Base-by-base conservation (phyloP, 2,888 invertebrate species). In the Diarsia rubi region DNA sequence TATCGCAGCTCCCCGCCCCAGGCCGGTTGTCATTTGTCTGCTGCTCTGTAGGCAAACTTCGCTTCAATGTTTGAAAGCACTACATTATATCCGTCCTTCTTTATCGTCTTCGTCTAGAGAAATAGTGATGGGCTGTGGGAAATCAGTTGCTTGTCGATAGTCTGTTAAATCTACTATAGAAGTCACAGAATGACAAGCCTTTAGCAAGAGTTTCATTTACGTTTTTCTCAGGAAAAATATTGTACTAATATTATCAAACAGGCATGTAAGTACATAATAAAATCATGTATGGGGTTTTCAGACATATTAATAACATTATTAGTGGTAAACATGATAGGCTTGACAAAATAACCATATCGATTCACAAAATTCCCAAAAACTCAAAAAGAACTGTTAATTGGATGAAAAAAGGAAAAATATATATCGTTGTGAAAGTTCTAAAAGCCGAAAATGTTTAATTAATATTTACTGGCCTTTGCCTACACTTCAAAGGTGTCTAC, bases 21-120 rank as follows among this genome's bases (percentile, higher is more conserved):
- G 94, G 94, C 93, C 92, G 93, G 94, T 93, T 95, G 96, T 96
- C 95, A 95, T 96, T 96, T 95, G 95, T 95, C 95, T 94, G 93
- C 92, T 89, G 88, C 93, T 92, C 93, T 90, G 94, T 93, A 95
- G 92, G 94, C 94, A 95, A 96, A 95, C 95, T 95, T 95, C 93
- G 93, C 93, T 92, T 91, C 94, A 93, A 92, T 96, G 95, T 96
- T 95, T 94, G 95, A 95, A 95, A 95, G 94, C 94, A 95, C 94
- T 95, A 94, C 95, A 95, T 95, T 95, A 95, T 95, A 95, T 93
- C 93, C 92, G 89, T 92, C 91, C 90, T 91, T 94, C 94, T 95
- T 94, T 94, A 95, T 94, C 93, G 93, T 94, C 90, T 88, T 91
- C 88, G 88, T 86, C 86, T 90, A 59, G 70, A 66, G 69, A 73